Evolutionary conservation across 2,797 vertebrate genomes (phyloP).

Genomic region (Propithecus perrieri): DNA sequence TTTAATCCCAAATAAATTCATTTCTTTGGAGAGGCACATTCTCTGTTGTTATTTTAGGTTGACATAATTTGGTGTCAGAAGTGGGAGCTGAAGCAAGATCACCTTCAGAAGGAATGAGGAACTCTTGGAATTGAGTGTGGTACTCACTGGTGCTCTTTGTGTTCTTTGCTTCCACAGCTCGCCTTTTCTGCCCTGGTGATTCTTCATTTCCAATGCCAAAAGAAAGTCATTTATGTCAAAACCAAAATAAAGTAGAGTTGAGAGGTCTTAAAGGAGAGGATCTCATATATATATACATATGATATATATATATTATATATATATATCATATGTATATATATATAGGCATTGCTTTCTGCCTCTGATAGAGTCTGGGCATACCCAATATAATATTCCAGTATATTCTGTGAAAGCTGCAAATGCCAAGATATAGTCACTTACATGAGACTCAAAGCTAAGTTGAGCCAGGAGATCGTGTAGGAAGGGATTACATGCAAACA

Average conservation of each 20-base stretch:
- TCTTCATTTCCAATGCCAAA: neutral
- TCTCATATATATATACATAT: neutral
- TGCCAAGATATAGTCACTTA: neutral
- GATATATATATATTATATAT: no score
- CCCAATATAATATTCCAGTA: neutral
- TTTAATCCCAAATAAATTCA: conserved; percentile 83
- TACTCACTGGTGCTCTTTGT: neutral
- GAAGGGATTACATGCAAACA: no score
- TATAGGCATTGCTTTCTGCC: neutral
- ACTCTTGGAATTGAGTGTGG: neutral
- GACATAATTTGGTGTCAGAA: neutral
- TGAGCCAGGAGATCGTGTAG: neutral
- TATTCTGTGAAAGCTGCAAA: neutral
- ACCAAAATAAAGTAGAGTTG: neutral
- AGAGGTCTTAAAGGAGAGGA: neutral
- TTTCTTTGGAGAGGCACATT: neutral
- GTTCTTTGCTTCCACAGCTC: neutral
- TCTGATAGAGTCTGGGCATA: neutral
- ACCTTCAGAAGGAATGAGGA: neutral
- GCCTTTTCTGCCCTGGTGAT: neutral
- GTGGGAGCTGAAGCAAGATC: neutral
- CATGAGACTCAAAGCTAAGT: neutral
- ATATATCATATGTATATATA: no score
- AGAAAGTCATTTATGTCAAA: neutral
- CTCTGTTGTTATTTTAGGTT: neutral